Evolutionary conservation across 2,888 invertebrate species (phyloP).

Genomic region (Anthrax anthrax): DNA sequence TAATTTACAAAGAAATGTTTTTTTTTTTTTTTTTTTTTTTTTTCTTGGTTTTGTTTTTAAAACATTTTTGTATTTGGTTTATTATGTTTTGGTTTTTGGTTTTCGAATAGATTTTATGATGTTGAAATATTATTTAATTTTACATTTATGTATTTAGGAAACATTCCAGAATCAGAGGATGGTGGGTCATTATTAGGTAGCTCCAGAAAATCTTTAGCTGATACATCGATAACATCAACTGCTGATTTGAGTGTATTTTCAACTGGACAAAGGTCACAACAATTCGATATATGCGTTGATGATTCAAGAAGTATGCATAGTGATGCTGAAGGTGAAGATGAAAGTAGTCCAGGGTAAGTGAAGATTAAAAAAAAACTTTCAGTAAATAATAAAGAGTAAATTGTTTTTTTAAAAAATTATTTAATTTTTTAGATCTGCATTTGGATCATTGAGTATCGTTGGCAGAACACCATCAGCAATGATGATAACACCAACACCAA

Average conservation of each 20-base stretch:
- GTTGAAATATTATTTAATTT: not conserved
- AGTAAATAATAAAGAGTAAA: too few relatives aligned
- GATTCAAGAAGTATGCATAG: conserved; percentile 13
- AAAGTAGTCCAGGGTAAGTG: conserved; percentile 16
- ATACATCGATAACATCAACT: conserved; percentile 71
- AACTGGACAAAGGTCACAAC: conserved; percentile 34
- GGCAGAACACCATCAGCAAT: conserved; percentile 14
- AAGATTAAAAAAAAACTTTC: not conserved
- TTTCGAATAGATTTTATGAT: too few relatives aligned
- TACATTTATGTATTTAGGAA: conserved; percentile 3
- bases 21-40: not conserved
- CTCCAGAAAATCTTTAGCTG: conserved; percentile 64
- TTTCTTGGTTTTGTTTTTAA: not conserved
- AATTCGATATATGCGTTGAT: conserved; percentile 14
- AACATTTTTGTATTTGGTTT: not conserved
- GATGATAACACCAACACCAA: conserved; percentile 16
- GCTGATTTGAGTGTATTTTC: conserved; percentile 70
- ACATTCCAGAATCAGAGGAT: conserved; percentile 36
- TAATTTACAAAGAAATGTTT: not conserved
- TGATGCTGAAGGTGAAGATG: conserved; percentile 13
- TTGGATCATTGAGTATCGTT: conserved; percentile 14
- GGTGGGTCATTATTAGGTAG: conserved; percentile 54
- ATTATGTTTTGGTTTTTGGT: not conserved
- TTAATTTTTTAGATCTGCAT: conserved; percentile 12
- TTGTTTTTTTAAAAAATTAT: not conserved